Base-by-base conservation (phyloP, 2,797 vertebrate genomes). In the Salarias fasciatus region DNA sequence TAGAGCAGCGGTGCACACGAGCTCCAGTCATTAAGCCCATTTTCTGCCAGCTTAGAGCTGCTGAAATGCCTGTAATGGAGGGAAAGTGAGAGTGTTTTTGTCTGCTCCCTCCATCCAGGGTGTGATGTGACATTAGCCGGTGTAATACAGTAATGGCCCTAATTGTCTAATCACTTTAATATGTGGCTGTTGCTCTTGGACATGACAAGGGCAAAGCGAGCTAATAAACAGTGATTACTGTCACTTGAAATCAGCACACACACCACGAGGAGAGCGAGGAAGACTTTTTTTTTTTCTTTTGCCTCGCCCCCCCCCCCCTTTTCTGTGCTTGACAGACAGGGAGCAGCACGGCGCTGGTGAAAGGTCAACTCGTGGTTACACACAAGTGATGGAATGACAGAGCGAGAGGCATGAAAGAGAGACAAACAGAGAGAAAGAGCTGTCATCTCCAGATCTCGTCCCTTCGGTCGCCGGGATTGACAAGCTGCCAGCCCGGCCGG, bases 361-460 rank as follows among this genome's bases (percentile, higher is more conserved):
- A 94, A 95, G 93, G 93, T 94, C 93, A 93, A 72, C 78, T 69
- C 80, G 82, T 91, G 90, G 88, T 84, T 87, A 89, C 65, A 91
- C 83, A 82, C 87, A 82, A 87, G 90, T 85, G 90, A 89, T 75
- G 74, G 77, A 82, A 72, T 71, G 88, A 83, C 60, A 75, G 72
- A 52, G 15, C 14, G 51, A 63, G 38, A 47, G 38, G 47, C 43
- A 53, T 59, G 35, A 58, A 31, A 66, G 64, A 37, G 30, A 48
- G 56, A 53, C 14, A 57, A 54, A 47, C 10, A n/a, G 53, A 58
- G 53, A 71, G 68, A 64, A 66, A 64, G 65, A 70, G 77, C 92
- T 93, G 92, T 94, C 92, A 91, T 79, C 70, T 82, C 78, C 0
- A 41, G 15, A 68, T 79, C 64, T 47, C 5, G 74, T 82, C 75